A percentile compares a stretch with the other conserved stretches of the same genome.
These are phyloP conservation scores for Pelagia noctiluca DNA, from an alignment of 30 jellyfish, hydroid and myxozoan species.

Conservation along the genomic window DNA sequence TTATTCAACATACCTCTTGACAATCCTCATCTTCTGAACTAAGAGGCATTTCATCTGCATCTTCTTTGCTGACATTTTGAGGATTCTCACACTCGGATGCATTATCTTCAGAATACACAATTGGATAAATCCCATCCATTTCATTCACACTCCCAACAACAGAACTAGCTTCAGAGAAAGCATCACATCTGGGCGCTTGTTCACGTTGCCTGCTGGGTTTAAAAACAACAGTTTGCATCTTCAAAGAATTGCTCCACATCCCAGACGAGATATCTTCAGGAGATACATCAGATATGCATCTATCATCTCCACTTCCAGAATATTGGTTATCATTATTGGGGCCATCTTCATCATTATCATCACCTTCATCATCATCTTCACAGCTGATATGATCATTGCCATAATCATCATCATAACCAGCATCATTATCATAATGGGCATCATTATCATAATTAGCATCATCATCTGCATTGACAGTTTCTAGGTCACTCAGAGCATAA, in stretches of 20 bases:
- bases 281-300: too few relatives aligned
- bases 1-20: background rate
- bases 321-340: background rate
- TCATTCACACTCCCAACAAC: constrained; percentile 9
- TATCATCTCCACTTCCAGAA: constrained; percentile 13
- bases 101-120: constrained; percentile 62
- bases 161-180: background rate
- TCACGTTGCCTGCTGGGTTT: background rate
- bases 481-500: constrained; percentile 39
- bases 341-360: background rate
- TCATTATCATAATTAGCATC: constrained; percentile 32
- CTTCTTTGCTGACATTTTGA: background rate
- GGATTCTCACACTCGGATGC: constrained; percentile 22
- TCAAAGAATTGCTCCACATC: background rate
- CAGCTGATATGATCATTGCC: background rate
- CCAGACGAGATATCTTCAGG: too few relatives aligned
- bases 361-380: background rate
- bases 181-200: background rate
- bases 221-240: constrained; percentile 41
- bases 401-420: background rate
- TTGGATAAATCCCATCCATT: constrained; percentile 68
- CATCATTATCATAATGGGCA: constrained; percentile 22
- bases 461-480: background rate
- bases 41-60: background rate
- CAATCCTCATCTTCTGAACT: too few relatives aligned